phyloP scores from a whole-genome alignment of 2,888 invertebrate species.

The Meliscaeva auricollis region DNA sequence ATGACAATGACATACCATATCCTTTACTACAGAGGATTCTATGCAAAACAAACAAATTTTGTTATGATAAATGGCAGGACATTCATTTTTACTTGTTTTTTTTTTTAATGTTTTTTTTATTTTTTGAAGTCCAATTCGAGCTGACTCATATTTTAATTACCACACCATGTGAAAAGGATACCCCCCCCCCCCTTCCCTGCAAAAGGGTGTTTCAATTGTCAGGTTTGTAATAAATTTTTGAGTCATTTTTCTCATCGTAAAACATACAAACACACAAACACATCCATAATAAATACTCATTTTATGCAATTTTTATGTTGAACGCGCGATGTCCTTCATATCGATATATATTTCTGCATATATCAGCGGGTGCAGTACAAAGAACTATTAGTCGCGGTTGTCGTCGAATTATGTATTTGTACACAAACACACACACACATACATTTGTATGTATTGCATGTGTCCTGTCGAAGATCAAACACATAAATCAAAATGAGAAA shows the following conservation, averaged over 20 bases:
- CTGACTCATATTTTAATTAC: slow-evolving; percentile 74
- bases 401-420: slow-evolving; percentile 7
- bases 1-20: slow-evolving; percentile 52
- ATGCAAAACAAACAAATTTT: slow-evolving; percentile 57
- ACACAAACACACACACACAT: not conserved
- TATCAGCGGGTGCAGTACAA: too few relatives aligned
- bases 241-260: slow-evolving; percentile 55
- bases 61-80: slow-evolving; percentile 66
- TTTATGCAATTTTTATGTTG: slow-evolving; percentile 73
- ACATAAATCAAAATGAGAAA: slow-evolving; percentile 82
- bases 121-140: slow-evolving; percentile 46
- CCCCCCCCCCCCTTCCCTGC: too few relatives aligned
- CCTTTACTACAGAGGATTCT: slow-evolving; percentile 30
- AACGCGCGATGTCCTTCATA: slow-evolving; percentile 4
- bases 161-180: slow-evolving; percentile 20
- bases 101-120: slow-evolving; percentile 25
- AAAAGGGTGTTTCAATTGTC: slow-evolving; percentile 35
- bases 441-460: slow-evolving; percentile 61
- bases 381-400: not conserved
- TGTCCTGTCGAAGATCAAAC: slow-evolving; percentile 80
- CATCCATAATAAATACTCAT: slow-evolving; percentile 20
- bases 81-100: slow-evolving; percentile 19
- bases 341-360: slow-evolving; percentile 51
- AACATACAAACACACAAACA: not conserved
- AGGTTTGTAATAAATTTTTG: slow-evolving; percentile 71